phyloP scores from a whole-genome alignment of 2,113 vertebrate species.

The Genyomyrus donnyi region DNA sequence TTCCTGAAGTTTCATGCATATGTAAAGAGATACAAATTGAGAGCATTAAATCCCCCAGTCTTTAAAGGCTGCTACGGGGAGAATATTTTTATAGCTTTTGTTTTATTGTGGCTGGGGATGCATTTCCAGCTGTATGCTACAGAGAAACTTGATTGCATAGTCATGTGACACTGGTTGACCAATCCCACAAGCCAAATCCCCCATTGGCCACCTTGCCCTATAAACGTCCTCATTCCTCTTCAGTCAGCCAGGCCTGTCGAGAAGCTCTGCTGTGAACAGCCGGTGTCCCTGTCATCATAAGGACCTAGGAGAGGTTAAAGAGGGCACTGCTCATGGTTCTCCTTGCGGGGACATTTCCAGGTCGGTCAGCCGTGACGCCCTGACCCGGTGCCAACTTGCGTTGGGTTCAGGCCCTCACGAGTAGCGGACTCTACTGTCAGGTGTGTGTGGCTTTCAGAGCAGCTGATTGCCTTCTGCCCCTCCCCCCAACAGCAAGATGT shows the following conservation, averaged over 20 bases:
- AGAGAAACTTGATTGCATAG: not conserved
- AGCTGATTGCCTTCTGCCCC: slow-evolving; percentile 42
- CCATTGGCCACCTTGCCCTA: not conserved
- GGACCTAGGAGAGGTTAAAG: not conserved
- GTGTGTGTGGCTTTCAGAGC: not conserved
- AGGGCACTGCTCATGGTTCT: not conserved
- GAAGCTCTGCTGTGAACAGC: slow-evolving; percentile 48
- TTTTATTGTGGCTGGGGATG: not conserved
- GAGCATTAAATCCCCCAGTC: not conserved
- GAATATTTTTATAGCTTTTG: not conserved
- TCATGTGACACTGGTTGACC: not conserved
- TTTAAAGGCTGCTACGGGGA: not conserved
- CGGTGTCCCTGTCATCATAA: not conserved
- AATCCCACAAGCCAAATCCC: not conserved
- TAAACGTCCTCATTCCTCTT: slow-evolving; percentile 44
- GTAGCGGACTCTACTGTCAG: not conserved
- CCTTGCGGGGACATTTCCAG: not conserved
- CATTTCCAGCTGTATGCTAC: not conserved
- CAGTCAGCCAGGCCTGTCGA: slow-evolving; percentile 68
- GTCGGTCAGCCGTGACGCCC: not conserved
- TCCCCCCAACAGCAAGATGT: slow-evolving; percentile 72
- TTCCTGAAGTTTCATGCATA: not conserved
- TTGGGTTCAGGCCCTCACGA: not conserved
- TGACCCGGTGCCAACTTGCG: not conserved
- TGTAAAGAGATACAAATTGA: not conserved